phyloP scores from a whole-genome alignment of 1,140 invertebrate genomes.

The Formica selysi region DNA sequence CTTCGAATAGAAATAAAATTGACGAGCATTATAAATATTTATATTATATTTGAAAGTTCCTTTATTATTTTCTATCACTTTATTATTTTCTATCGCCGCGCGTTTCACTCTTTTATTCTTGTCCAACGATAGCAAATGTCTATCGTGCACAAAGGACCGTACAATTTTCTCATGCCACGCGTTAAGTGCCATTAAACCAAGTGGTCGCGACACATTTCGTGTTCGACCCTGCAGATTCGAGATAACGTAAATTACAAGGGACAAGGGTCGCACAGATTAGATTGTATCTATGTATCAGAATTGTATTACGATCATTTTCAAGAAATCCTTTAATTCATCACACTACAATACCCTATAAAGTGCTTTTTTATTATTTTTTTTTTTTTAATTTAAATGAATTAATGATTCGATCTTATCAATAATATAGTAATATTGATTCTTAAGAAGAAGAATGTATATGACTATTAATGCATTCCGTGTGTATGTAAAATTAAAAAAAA shows the following conservation, averaged over 20 bases:
- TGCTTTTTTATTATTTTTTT: constrained; percentile 9
- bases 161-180: constrained; percentile 56
- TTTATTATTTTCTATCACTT: constrained; percentile 31
- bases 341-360: too few relatives aligned
- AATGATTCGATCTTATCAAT: constrained; percentile 3
- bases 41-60: not conserved
- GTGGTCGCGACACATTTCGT: constrained; percentile 62
- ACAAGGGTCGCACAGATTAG: constrained; percentile 58
- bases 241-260: constrained; percentile 64
- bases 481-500: not conserved
- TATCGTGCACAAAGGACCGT: constrained; percentile 45
- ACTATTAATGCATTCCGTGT: not conserved
- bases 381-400: not conserved
- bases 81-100: constrained; percentile 12
- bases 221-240: constrained; percentile 59
- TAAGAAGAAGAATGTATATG: not conserved
- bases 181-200: constrained; percentile 63
- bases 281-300: constrained; percentile 56
- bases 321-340: constrained; percentile 45
- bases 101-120: constrained; percentile 10
- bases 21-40: constrained; percentile 31
- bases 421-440: not conserved
- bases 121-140: constrained; percentile 6
- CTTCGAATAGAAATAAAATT: not conserved
- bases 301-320: constrained; percentile 51